phyloP scores from a whole-genome alignment of 2,113 vertebrate genomes.

The Centropus unirufus region DNA sequence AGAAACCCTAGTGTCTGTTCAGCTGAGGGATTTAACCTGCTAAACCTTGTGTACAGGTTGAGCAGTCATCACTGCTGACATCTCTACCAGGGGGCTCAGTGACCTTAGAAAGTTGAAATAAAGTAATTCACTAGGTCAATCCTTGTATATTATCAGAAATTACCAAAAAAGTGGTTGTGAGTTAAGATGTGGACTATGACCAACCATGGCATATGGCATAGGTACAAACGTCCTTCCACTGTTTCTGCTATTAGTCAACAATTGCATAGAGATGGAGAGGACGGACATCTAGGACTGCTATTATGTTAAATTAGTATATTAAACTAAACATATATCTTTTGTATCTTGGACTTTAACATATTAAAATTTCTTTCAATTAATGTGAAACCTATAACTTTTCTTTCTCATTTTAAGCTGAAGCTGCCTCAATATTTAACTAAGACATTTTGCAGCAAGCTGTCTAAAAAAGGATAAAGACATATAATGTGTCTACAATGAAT shows the following conservation, averaged over 20 bases:
- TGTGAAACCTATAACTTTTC: neutral
- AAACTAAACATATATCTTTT: neutral
- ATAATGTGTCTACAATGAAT: neutral
- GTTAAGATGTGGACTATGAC: neutral
- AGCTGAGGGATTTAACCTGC: neutral
- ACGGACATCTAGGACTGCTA: neutral
- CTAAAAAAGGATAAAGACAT: neutral
- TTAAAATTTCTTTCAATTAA: neutral
- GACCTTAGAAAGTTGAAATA: rapidly evolving
- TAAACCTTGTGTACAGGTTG: neutral
- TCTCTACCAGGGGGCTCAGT: neutral
- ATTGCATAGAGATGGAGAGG: neutral
- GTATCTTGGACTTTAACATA: neutral
- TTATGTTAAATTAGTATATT: neutral
- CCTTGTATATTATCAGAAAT: neutral
- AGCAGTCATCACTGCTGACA: neutral
- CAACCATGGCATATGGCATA: neutral
- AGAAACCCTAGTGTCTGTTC: neutral
- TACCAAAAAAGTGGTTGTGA: neutral
- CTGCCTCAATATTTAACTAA: neutral
- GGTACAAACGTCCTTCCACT: neutral
- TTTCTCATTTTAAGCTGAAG: neutral
- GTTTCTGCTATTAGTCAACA: neutral
- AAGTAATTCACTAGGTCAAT: neutral
- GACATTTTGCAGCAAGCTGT: neutral